Conservation (phyloP, 2,797 vertebrate genomes). For the Myotis myotis region DNA sequence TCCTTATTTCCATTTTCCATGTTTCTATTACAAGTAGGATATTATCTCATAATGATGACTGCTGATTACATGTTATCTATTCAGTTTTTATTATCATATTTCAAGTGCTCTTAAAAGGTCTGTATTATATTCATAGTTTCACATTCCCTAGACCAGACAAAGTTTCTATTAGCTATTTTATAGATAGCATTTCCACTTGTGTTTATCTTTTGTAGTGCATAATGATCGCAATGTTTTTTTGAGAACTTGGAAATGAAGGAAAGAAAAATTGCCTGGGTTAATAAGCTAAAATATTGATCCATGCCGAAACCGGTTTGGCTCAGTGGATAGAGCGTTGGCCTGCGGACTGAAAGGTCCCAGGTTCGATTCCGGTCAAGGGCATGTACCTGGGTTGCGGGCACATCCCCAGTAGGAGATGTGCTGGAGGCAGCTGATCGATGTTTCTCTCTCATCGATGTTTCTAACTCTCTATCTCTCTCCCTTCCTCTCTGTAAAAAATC, state of each 20-base stretch:
- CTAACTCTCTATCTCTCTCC: too few species aligned
- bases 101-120: not conserved
- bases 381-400: too few species aligned
- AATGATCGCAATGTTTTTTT: not conserved
- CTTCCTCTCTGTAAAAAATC: too few species aligned
- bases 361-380: too few species aligned
- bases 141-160: not conserved
- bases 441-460: too few species aligned
- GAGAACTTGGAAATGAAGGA: not conserved
- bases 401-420: too few species aligned
- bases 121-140: not conserved
- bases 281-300: not conserved
- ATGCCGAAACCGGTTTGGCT: too few species aligned
- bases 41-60: not conserved
- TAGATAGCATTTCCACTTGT: not conserved
- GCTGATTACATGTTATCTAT: not conserved
- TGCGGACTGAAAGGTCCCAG: too few species aligned
- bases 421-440: too few species aligned
- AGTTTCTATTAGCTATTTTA: not conserved
- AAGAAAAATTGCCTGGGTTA: not conserved
- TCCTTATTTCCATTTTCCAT: not conserved
- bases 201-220: not conserved
- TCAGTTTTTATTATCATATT: slow-evolving; percentile 23
- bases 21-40: not conserved
- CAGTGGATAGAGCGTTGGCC: too few species aligned